Percentiles rank a stretch among this genome's conserved stretches.
phyloP scores from a whole-genome alignment of 2,113 vertebrate genomes.

The Aegithalos caudatus region DNA sequence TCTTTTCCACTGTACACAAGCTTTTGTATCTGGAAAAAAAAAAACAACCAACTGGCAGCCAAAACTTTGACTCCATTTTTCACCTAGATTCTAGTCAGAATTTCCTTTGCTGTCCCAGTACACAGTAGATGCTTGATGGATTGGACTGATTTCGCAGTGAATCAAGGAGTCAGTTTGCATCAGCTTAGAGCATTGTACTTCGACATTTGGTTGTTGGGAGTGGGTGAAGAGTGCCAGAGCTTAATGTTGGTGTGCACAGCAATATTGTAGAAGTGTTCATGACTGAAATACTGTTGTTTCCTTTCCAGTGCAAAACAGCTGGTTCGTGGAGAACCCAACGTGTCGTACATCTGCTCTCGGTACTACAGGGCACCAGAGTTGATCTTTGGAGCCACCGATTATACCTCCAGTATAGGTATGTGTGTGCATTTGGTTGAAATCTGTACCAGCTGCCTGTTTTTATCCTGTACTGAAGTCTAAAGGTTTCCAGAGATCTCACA shows the following conservation, averaged over 20 bases:
- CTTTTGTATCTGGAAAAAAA: neutral
- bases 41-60: neutral
- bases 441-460: neutral
- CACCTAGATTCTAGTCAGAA: neutral
- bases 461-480: neutral
- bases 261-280: neutral
- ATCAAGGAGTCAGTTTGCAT: neutral
- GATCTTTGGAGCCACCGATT: constrained; percentile 99
- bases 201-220: neutral
- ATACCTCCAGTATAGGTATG: constrained; percentile 99
- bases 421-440: neutral
- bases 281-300: neutral
- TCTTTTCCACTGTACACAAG: neutral
- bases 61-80: neutral
- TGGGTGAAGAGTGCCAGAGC: neutral
- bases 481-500: neutral
- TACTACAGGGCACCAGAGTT: constrained; percentile 99
- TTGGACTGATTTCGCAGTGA: neutral
- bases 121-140: neutral
- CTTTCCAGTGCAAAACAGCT: constrained; percentile 93
- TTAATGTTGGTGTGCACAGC: neutral
- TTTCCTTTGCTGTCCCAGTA: neutral
- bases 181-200: neutral
- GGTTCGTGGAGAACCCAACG: constrained; percentile 97
- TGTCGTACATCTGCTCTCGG: constrained; percentile 99